phyloP scores from a whole-genome alignment of 2,888 invertebrate genomes.

The Anaspis maculata region DNA sequence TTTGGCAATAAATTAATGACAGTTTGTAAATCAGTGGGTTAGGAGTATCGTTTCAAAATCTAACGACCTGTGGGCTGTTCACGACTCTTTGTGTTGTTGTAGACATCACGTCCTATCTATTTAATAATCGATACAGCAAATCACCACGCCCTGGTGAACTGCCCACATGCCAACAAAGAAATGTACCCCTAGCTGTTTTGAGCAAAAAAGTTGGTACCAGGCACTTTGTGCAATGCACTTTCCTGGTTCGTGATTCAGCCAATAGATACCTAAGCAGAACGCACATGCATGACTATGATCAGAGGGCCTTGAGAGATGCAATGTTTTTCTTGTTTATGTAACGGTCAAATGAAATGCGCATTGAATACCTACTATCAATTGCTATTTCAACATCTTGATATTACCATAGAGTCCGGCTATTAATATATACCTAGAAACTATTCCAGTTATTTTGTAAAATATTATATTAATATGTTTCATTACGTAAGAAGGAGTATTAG shows the following conservation, averaged over 20 bases:
- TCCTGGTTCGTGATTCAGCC: background rate
- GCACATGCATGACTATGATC: too few relatives aligned
- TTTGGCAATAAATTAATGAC: constrained; percentile 9
- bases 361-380: too few relatives aligned
- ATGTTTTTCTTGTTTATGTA: too few relatives aligned
- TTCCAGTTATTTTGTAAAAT: too few relatives aligned
- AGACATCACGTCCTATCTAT: constrained; percentile 10
- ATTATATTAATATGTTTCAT: too few relatives aligned
- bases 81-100: constrained; percentile 9
- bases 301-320: too few relatives aligned
- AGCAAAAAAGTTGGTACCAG: background rate
- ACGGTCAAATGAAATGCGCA: too few relatives aligned
- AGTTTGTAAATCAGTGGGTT: constrained; percentile 14
- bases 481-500: too few relatives aligned
- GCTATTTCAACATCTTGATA: too few relatives aligned
- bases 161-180: constrained; percentile 5
- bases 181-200: constrained; percentile 1
- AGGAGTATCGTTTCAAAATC: constrained; percentile 15
- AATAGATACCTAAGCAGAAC: too few relatives aligned
- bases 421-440: too few relatives aligned
- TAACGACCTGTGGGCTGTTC: constrained; percentile 15
- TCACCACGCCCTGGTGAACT: constrained; percentile 14
- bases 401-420: too few relatives aligned
- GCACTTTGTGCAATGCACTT: background rate
- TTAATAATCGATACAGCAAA: constrained; percentile 6